Evolutionary conservation across 2,888 invertebrate genomes (phyloP).

Genomic region (Leptarthrus brevirostris): DNA sequence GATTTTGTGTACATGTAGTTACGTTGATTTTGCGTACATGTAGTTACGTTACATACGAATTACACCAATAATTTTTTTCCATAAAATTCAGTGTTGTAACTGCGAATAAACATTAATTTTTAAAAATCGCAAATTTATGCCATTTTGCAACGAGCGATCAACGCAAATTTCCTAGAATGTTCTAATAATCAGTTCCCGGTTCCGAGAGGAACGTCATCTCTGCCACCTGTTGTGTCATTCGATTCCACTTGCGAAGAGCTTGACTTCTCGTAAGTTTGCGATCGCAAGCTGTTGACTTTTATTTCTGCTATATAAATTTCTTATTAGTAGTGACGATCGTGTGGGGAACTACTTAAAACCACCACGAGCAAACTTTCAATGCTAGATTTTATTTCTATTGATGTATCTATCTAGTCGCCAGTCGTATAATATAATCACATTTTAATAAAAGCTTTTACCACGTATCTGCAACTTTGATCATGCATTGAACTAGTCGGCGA

Average conservation of each 20-base stretch:
- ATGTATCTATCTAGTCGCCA: no score
- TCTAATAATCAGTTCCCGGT: not conserved
- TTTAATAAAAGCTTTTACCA: constrained; percentile 43
- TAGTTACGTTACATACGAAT: no score
- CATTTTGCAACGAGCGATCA: not conserved
- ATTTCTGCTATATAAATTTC: constrained; percentile 17
- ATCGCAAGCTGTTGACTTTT: not conserved
- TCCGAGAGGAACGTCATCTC: constrained; percentile 12
- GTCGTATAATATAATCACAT: constrained; percentile 16
- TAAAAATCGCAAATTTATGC: not conserved
- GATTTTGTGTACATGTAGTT: no score
- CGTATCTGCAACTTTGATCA: constrained; percentile 25
- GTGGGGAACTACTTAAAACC: not conserved
- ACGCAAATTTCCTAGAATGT: constrained; percentile 14
- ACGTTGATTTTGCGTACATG: no score
- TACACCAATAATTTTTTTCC: no score
- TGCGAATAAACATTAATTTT: no score
- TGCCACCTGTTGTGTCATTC: constrained; percentile 39
- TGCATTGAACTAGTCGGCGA: constrained; percentile 15
- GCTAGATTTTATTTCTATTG: constrained; percentile 11
- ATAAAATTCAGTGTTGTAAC: no score
- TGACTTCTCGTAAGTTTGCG: not conserved
- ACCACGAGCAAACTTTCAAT: not conserved
- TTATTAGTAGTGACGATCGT: constrained; percentile 27
- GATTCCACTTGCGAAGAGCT: not conserved